Conservation (phyloP, 1,140 invertebrate genomes). For the Drosophila truncata region DNA sequence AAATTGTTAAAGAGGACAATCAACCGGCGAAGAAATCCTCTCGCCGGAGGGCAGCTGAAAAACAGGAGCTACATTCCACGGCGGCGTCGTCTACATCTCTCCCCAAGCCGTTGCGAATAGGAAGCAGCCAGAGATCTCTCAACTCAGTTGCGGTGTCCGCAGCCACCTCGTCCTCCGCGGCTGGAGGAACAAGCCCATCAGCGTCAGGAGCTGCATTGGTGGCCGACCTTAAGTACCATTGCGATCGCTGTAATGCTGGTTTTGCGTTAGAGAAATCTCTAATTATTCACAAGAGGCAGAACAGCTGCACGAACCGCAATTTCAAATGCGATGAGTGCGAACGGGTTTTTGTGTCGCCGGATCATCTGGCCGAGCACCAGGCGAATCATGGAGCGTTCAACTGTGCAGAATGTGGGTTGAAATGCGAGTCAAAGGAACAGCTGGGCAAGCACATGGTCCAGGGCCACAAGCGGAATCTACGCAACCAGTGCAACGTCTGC, state of each 20-base stretch:
- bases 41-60: constrained; percentile 32
- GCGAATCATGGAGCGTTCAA: constrained; percentile 50
- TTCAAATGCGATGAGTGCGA: constrained; percentile 75
- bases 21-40: constrained; percentile 32
- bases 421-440: constrained; percentile 81
- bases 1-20: background rate
- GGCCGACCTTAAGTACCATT: constrained; percentile 63
- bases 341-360: constrained; percentile 86
- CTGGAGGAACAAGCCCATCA: constrained; percentile 1
- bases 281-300: constrained; percentile 62
- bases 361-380: constrained; percentile 85
- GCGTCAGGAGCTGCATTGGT: background rate
- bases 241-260: constrained; percentile 77
- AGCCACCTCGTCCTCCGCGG: background rate
- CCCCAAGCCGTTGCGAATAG: constrained; percentile 8
- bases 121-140: constrained; percentile 5
- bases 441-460: constrained; percentile 84
- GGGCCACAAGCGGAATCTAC: constrained; percentile 86
- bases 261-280: constrained; percentile 73
- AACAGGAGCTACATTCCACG: constrained; percentile 2
- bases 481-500: constrained; percentile 87
- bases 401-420: constrained; percentile 81
- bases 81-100: background rate
- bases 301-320: constrained; percentile 72
- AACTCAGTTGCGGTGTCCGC: background rate